Evolutionary conservation across 2,888 invertebrate species (phyloP), one percentile per base, ranked within the genome.

Genomic region (Chrysina gloriosa): DNA sequence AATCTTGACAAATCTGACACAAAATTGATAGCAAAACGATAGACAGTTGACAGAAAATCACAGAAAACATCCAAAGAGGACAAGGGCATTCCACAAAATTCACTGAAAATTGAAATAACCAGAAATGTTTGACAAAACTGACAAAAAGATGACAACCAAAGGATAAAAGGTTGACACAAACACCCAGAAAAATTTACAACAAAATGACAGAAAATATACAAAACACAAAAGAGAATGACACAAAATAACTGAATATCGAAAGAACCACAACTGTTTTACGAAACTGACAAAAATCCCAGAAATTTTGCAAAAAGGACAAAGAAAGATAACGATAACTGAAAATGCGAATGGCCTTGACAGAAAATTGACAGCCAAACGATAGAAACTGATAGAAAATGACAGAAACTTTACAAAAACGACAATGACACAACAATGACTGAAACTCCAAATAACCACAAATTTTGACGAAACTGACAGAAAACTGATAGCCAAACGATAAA

Each of bases 321-420:
- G 5, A 29, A 29, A 29, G 7, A n/a, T n/a, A n/a, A n/a, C n/a
- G n/a, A n/a, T n/a, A n/a, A n/a, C n/a, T n/a, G n/a, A n/a, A n/a
- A n/a, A n/a, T n/a, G n/a, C n/a, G n/a, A n/a, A n/a, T n/a, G 39
- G 16, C 11, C 3, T 3, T 39, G 1, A 39, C 11, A 39, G 11
- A 29, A 29, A 29, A 29, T 7, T 5, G 29, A 29, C 29, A 29
- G 29, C 4, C 4, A 29, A 29, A 7, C 29, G 7, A 23, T 21
- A 16, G 7, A 23, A 6, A 21, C 45, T 68, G 34, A n/a, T n/a
- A n/a, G 65, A 56, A 56, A 31, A 29, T 56, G 16, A 14, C n/a
- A n/a, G 11, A 31, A 31, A 56, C 1, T n/a, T 56, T 56, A 29
- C 6, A 7, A 4, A 1, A 5, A 63, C 3, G 2, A 16, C 16